These are phyloP conservation scores for Nephotettix cincticeps DNA, from an alignment of 1,140 invertebrate genomes.

Conservation along the genomic window DNA sequence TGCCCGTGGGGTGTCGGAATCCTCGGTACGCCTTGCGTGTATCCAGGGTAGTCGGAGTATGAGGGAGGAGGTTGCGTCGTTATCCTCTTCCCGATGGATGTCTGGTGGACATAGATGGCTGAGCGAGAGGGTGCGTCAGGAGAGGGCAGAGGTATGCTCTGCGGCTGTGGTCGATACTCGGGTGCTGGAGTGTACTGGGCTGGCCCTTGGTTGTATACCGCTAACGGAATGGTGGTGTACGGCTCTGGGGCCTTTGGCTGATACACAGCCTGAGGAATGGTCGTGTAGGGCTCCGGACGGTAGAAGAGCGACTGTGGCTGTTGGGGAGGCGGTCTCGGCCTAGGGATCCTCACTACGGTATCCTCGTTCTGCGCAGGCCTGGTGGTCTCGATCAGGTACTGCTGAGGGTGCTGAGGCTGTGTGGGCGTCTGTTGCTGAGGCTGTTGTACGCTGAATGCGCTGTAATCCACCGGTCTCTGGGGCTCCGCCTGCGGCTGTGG, in stretches of 20 bases:
- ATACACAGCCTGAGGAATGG: too few relatives aligned
- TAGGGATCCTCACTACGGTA: slow-evolving; percentile 14
- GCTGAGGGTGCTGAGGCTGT: background rate
- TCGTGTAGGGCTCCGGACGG: background rate
- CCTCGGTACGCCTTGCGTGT: background rate
- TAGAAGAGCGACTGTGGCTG: slow-evolving; percentile 4
- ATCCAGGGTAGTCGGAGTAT: background rate
- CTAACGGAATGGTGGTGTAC: background rate
- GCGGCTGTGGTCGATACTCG: background rate
- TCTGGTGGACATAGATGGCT: slow-evolving; percentile 22
- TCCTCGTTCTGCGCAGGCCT: slow-evolving; percentile 10
- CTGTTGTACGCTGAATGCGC: background rate
- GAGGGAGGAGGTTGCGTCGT: background rate
- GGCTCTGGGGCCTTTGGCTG: slow-evolving; percentile 10
- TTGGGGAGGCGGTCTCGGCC: background rate
- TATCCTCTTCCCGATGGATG: background rate
- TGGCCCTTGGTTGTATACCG: background rate
- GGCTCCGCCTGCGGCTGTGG: background rate
- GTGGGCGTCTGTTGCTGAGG: slow-evolving; percentile 15
- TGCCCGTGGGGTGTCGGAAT: slow-evolving; percentile 27
- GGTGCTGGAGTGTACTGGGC: background rate
- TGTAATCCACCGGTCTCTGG: background rate
- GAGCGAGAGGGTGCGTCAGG: slow-evolving; percentile 29
- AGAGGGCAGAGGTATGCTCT: background rate
- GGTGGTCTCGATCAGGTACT: slow-evolving; percentile 32